A percentile compares a stretch with the other conserved stretches of the same genome.
Evolutionary conservation across 2,113 vertebrate genomes (phyloP).

Genomic region (Zosterops borbonicus): DNA sequence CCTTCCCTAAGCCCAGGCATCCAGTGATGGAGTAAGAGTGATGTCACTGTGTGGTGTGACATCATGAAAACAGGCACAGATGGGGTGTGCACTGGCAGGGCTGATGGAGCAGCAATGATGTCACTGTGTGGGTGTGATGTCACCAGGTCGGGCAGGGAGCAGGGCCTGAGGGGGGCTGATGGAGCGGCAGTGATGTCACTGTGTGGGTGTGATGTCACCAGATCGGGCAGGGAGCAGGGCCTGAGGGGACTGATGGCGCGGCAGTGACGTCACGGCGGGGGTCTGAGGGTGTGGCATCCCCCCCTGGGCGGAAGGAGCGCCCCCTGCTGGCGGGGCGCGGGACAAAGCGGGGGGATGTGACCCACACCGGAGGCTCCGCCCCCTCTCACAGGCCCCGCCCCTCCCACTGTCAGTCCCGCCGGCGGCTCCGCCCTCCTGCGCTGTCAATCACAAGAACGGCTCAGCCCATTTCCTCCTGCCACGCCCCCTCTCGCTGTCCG

Average conservation of each 20-base stretch:
- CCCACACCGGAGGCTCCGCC: fast-evolving
- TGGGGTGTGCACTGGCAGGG: background rate
- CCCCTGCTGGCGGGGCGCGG: background rate
- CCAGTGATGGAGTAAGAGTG: fast-evolving
- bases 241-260: background rate
- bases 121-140: background rate
- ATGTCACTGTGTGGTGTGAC: background rate
- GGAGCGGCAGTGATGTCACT: fast-evolving
- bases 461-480: fast-evolving
- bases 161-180: background rate
- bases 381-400: fast-evolving
- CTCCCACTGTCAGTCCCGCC: fast-evolving
- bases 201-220: background rate
- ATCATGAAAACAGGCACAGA: background rate
- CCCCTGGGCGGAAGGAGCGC: fast-evolving
- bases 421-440: fast-evolving
- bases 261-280: too few species aligned
- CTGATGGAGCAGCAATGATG: fast-evolving
- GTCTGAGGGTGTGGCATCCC: too few species aligned
- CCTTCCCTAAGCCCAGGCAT: fast-evolving
- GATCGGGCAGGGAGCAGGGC: background rate
- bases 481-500: fast-evolving
- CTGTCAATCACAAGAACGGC: fast-evolving
- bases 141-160: background rate
- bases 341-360: fast-evolving